A percentile compares a stretch with the other conserved stretches of the same genome.
phyloP scores from a whole-genome alignment of 1,140 invertebrate species.

The Formica selysi region DNA sequence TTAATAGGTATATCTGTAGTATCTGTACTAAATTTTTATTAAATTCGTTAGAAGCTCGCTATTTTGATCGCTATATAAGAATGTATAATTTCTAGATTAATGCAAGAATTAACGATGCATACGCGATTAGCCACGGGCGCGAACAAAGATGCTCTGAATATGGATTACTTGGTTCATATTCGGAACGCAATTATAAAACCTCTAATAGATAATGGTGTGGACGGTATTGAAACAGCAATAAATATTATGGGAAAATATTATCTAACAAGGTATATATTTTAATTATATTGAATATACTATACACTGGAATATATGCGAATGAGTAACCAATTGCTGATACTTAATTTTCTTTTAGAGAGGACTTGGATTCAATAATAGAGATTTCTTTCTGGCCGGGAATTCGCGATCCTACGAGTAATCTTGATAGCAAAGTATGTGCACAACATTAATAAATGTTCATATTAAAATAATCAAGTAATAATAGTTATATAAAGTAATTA shows the following conservation, averaged over 20 bases:
- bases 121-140: conserved; percentile 88
- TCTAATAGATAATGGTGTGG: conserved; percentile 89
- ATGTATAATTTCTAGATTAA: conserved; percentile 69
- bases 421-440: conserved; percentile 92
- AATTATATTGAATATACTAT: conserved; percentile 84
- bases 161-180: conserved; percentile 94
- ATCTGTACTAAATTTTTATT: conserved; percentile 16
- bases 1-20: conserved; percentile 88
- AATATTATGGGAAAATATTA: conserved; percentile 93
- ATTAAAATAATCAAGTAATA: conserved; percentile 29
- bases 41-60: background rate
- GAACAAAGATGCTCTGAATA: conserved; percentile 91
- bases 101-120: conserved; percentile 83
- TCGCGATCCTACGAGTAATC: conserved; percentile 90
- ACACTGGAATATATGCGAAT: background rate
- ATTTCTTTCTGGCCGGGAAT: conserved; percentile 94
- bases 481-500: background rate
- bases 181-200: conserved; percentile 91
- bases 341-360: conserved; percentile 88
- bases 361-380: conserved; percentile 95
- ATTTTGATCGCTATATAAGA: conserved; percentile 33
- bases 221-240: conserved; percentile 92
- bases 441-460: background rate
- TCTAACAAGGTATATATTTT: conserved; percentile 94
- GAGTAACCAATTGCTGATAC: background rate